Evolutionary conservation across 2,797 vertebrate genomes (phyloP).

Genomic region (Mormyrus hasselquistii): DNA sequence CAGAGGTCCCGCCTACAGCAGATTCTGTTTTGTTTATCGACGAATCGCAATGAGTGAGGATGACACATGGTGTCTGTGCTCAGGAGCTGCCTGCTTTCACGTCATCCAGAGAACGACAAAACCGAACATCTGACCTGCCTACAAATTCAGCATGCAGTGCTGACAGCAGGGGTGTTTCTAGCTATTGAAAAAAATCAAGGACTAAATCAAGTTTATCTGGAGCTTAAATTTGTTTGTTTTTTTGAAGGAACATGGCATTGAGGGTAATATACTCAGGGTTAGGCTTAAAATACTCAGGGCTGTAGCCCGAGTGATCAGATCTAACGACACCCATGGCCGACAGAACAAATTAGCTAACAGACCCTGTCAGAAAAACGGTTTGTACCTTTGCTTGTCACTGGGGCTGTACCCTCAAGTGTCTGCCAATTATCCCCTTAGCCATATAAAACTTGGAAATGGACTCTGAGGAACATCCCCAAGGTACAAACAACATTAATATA

Average conservation of each 20-base stretch:
- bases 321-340: too few relatives aligned
- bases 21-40: constrained; percentile 59
- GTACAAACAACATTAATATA: neutral
- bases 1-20: constrained; percentile 47
- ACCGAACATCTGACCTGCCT: constrained; percentile 18
- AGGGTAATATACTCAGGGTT: neutral
- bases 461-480: too few relatives aligned
- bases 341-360: neutral
- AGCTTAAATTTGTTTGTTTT: neutral
- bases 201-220: neutral
- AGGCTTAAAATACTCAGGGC: neutral
- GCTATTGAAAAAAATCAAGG: neutral
- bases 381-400: neutral
- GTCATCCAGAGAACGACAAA: neutral
- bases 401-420: neutral
- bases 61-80: neutral
- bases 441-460: neutral
- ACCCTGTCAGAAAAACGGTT: neutral
- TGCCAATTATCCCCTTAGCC: neutral
- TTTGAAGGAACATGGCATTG: neutral
- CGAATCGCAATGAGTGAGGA: constrained; percentile 44
- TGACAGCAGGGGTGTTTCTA: neutral
- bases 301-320: too few relatives aligned
- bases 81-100: neutral
- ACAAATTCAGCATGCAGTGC: neutral